Evolutionary conservation across 2,888 invertebrate genomes (phyloP).

Genomic region (Galerucella nymphaeae): DNA sequence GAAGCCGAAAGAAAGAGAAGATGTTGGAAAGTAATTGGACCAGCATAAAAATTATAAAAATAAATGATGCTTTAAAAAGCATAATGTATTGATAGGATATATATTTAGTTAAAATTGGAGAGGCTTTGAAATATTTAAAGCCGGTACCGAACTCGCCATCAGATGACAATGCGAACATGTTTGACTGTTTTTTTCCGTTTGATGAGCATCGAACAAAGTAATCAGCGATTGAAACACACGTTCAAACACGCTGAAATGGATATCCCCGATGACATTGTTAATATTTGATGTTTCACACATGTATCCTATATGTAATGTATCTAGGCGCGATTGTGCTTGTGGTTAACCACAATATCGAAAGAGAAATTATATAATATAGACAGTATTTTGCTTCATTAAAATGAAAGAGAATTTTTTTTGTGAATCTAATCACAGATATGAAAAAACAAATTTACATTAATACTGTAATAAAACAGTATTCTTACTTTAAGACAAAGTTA

Average conservation of each 20-base stretch:
- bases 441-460: too few relatives aligned
- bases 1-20: too few relatives aligned
- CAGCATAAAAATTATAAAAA: too few relatives aligned
- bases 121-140: neutral
- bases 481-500: too few relatives aligned
- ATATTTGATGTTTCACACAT: slow-evolving; percentile 33
- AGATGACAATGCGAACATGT: slow-evolving; percentile 25
- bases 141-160: slow-evolving; percentile 12
- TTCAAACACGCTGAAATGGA: slow-evolving; percentile 31
- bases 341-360: slow-evolving; percentile 26
- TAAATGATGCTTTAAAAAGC: too few relatives aligned
- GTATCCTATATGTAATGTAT: slow-evolving; percentile 2
- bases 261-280: slow-evolving; percentile 33
- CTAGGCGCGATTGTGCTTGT: slow-evolving; percentile 21
- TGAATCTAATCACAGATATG: neutral
- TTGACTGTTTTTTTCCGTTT: slow-evolving; percentile 34
- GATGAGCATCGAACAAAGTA: slow-evolving; percentile 35
- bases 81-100: neutral
- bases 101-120: neutral
- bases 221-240: slow-evolving; percentile 34
- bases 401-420: neutral
- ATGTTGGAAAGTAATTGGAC: too few relatives aligned
- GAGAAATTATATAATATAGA: neutral
- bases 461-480: too few relatives aligned
- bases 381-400: neutral